These are phyloP conservation scores for Brachirus orientalis DNA, from an alignment of 2,113 vertebrate species.

Conservation along the genomic window DNA sequence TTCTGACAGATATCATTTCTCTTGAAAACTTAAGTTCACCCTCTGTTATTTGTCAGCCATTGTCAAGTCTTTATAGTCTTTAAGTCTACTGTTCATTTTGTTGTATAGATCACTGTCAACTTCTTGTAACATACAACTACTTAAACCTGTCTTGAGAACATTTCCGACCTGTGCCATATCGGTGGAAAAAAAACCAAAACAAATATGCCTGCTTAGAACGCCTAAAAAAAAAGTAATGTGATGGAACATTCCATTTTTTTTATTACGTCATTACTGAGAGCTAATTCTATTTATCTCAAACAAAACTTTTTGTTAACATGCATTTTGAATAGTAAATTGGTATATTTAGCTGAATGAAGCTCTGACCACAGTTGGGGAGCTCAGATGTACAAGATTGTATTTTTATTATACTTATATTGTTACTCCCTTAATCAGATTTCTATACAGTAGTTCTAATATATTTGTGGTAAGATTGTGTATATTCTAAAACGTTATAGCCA, in stretches of 20 bases:
- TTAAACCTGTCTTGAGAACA: conserved; percentile 1
- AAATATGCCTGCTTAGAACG: conserved; percentile 1
- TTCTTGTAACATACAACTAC: neutral
- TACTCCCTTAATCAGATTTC: conserved; percentile 47
- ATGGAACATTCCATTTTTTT: neutral
- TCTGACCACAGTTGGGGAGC: conserved; percentile 35
- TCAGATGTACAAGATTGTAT: conserved; percentile 77
- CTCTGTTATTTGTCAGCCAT: conserved; percentile 31
- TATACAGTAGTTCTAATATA: conserved; percentile 69
- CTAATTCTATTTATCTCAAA: conserved; percentile 6
- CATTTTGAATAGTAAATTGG: conserved; percentile 36
- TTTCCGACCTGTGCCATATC: conserved; percentile 12
- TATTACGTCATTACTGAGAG: neutral
- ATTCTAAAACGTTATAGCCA: conserved; percentile 66
- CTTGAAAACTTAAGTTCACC: conserved; percentile 26
- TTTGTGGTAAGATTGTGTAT: conserved; percentile 76
- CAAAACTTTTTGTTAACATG: conserved; percentile 29
- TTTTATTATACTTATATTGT: conserved; percentile 47
- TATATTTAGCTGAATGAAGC: conserved; percentile 41
- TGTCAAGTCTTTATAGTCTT: too few relatives aligned
- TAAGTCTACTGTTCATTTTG: too few relatives aligned
- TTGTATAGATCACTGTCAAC: neutral
- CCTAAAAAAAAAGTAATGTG: neutral
- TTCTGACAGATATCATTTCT: conserved; percentile 24
- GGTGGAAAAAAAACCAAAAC: too few relatives aligned